These are phyloP conservation scores for Gracilinanus agilis DNA, from an alignment of 2,113 vertebrate genomes.

Conservation along the genomic window DNA sequence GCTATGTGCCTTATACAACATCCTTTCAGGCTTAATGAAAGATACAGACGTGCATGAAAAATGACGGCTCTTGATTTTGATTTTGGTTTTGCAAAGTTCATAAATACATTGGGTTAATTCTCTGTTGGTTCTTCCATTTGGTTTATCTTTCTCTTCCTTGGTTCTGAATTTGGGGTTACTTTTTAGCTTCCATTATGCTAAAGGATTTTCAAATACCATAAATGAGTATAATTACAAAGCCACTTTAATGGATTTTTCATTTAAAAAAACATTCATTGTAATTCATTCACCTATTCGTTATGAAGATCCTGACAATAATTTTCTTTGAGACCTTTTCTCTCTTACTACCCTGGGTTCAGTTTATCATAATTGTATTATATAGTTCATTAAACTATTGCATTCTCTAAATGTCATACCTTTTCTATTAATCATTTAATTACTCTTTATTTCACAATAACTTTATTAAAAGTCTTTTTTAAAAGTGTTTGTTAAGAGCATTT, in stretches of 20 bases:
- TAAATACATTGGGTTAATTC: not conserved
- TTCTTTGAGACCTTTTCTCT: slow-evolving; percentile 28
- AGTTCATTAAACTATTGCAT: slow-evolving; percentile 35
- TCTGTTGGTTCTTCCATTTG: not conserved
- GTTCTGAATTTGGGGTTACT: slow-evolving; percentile 32
- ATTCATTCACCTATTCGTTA: not conserved
- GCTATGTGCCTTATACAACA: not conserved
- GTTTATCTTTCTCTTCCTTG: not conserved
- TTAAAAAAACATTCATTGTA: slow-evolving; percentile 35
- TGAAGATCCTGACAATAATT: slow-evolving; percentile 14
- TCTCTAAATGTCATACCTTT: slow-evolving; percentile 19
- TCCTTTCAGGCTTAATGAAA: not conserved
- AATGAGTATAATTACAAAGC: slow-evolving; percentile 38
- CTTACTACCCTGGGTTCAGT: slow-evolving; percentile 34
- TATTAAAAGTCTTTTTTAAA: slow-evolving; percentile 17
- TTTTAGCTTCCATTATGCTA: not conserved
- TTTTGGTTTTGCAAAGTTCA: not conserved
- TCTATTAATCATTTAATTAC: not conserved
- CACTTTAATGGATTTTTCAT: slow-evolving; percentile 14
- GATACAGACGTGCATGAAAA: not conserved
- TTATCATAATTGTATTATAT: not conserved
- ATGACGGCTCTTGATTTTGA: not conserved
- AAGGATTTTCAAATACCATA: slow-evolving; percentile 36
- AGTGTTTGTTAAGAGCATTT: slow-evolving; percentile 15
- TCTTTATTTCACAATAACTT: slow-evolving; percentile 40